Conservation (phyloP, 2,113 vertebrate species). For the Axis porcinus region DNA sequence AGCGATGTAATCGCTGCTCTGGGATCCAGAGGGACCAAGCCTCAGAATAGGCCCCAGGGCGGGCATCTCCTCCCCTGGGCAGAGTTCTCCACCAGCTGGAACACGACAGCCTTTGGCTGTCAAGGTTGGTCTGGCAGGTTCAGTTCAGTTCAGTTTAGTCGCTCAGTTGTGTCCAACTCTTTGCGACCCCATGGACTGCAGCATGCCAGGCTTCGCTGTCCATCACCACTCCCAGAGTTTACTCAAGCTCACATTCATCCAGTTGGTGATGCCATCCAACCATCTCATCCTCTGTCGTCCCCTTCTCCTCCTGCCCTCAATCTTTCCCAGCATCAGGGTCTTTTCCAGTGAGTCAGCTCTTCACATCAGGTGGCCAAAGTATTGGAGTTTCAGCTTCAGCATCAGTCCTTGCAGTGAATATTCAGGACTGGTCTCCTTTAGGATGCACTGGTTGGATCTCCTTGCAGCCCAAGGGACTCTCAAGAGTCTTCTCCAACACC, state of each 20-base stretch:
- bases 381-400: not conserved
- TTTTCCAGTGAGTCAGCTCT: not conserved
- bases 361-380: accelerated
- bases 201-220: not conserved
- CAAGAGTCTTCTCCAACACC: not conserved
- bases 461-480: not conserved
- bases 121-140: not conserved
- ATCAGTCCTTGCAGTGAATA: not conserved
- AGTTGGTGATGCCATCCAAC: not conserved
- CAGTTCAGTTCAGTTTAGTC: not conserved
- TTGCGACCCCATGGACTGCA: not conserved
- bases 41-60: too few relatives aligned
- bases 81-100: not conserved
- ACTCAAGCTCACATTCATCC: not conserved
- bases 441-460: not conserved
- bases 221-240: not conserved
- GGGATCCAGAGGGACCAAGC: too few relatives aligned
- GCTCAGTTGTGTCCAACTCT: not conserved
- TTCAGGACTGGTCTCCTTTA: not conserved
- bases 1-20: accelerated
- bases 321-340: not conserved
- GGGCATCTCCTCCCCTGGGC: not conserved
- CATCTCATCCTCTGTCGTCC: not conserved
- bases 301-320: not conserved
- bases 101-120: not conserved